Evolutionary conservation across 2,113 vertebrate species (phyloP), one percentile per base, ranked within the genome.

Genomic region (Kobus ellipsiprymnus): DNA sequence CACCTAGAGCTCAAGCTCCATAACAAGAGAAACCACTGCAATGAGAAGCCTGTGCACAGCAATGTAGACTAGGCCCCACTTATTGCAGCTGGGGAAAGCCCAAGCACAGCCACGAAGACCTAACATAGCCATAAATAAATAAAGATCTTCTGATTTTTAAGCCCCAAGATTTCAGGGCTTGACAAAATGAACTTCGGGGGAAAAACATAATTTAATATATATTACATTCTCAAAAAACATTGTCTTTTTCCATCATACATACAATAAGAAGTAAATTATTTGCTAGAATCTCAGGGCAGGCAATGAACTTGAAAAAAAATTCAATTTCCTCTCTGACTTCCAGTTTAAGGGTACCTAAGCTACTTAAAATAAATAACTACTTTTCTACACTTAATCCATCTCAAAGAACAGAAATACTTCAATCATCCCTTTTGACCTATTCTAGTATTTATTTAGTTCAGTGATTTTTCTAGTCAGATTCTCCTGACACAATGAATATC

Each of bases 381-480:
- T 88, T 81, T 48, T 60, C 23, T 64, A 94, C 7, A 81, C 59
- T 96, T 78, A 93, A 82, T 67, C 93, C 50, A 90, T 83, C 83
- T 91, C 78, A 83, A 94, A 82, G 40, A 71, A 93, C 10, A 91
- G 52, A 94, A 90, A 78, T 27, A 96, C 9, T 62, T 88, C 78
- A 78, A 21, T 62, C 3, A 80, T 80, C 25, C 13, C 15, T 91
- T 91, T 95, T 95, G 55, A 33, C 25, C 57, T 78, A 9, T 87
- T 71, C 13, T 46, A 62, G 14, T 97, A n/a, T 71, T 96, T 95
- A n/a, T 86, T 95, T 96, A 74, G 46, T 27, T 93, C 89, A 67
- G 46, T 87, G 19, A 13, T 95, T 40, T 83, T 95, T 87, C 64
- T 91, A 96, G 78, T n/a, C 94, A 96, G 93, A 95, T 64, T 88